phyloP scores from a whole-genome alignment of 2,113 vertebrate genomes.

The Lasiurus borealis region DNA sequence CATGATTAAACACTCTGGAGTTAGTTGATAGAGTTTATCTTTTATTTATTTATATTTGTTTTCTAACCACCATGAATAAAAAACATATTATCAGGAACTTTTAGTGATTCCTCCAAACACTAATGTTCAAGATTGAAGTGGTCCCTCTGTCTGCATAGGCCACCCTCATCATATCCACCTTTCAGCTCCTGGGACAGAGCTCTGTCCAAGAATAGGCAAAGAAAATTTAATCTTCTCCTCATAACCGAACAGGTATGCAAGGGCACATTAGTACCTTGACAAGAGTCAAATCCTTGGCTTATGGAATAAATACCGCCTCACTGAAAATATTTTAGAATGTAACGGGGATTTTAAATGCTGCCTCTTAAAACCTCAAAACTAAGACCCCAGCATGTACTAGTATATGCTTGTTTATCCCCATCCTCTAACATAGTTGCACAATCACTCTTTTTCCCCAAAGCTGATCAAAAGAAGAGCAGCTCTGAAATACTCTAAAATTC shows the following conservation, averaged over 20 bases:
- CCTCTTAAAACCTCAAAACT: background rate
- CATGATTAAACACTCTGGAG: background rate
- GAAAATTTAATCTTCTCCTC: background rate
- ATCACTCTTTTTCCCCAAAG: background rate
- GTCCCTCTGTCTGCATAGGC: background rate
- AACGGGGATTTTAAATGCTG: background rate
- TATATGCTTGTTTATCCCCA: background rate
- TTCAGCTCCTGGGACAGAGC: too few species aligned
- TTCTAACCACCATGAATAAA: background rate
- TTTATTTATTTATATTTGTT: background rate
- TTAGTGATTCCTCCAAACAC: background rate
- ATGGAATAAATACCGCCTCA: background rate
- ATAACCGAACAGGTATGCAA: background rate
- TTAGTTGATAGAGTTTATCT: background rate
- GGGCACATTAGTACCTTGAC: background rate
- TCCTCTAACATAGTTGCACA: background rate
- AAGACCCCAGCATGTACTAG: background rate
- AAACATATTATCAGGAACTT: background rate
- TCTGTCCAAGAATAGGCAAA: background rate
- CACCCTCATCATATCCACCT: background rate
- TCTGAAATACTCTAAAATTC: background rate
- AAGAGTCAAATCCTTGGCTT: background rate
- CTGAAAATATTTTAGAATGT: background rate
- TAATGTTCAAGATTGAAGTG: background rate
- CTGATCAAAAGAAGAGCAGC: background rate